A percentile compares a stretch with the other conserved stretches of the same genome.
phyloP scores from a whole-genome alignment of 1,140 invertebrate species.

The Diprion similis region DNA sequence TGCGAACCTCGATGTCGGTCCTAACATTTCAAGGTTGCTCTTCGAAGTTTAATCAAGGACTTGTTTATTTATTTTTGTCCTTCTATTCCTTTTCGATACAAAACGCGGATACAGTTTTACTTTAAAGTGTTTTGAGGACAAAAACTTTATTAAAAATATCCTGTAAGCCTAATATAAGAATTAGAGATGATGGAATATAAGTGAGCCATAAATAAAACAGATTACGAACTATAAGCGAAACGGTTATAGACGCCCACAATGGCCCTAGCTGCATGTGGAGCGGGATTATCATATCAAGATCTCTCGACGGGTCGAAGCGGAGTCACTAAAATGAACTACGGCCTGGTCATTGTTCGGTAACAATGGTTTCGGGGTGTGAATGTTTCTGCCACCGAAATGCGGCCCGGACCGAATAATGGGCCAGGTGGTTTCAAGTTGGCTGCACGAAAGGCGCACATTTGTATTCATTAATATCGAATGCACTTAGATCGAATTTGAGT shows the following conservation, averaged over 20 bases:
- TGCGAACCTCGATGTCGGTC: too few species aligned
- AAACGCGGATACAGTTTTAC: too few species aligned
- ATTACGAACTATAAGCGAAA: conserved; percentile 1
- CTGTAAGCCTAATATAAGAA: too few species aligned
- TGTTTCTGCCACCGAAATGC: background rate
- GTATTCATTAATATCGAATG: background rate
- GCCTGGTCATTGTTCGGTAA: background rate
- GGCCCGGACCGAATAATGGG: background rate
- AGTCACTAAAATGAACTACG: conserved; percentile 1
- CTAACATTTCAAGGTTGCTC: too few species aligned
- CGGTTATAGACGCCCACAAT: background rate
- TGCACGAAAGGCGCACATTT: background rate
- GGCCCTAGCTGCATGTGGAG: background rate
- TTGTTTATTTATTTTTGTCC: too few species aligned
- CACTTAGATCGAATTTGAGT: too few species aligned
- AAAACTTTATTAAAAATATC: too few species aligned
- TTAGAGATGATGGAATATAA: background rate
- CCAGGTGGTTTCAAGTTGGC: background rate
- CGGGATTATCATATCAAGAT: conserved; percentile 7
- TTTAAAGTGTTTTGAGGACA: too few species aligned
- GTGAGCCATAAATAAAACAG: background rate
- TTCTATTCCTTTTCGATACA: too few species aligned
- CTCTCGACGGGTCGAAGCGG: background rate
- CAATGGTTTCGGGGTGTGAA: conserved; percentile 1
- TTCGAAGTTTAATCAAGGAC: too few species aligned